Conservation (phyloP, 2,113 vertebrate genomes). For the Martes martes region DNA sequence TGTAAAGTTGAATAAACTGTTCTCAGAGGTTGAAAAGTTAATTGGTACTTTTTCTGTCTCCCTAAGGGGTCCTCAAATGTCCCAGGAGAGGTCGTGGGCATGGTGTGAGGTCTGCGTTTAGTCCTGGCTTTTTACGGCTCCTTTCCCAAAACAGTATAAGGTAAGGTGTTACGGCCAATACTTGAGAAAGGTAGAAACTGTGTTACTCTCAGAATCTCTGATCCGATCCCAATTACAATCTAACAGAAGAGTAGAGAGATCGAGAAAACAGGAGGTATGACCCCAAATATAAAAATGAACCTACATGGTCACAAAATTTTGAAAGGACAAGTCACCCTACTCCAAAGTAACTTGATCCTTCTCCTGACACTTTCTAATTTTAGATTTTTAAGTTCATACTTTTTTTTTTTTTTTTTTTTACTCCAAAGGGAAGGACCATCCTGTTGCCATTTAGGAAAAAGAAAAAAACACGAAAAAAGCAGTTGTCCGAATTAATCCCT, state of each 20-base stretch:
- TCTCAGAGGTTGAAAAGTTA: not conserved
- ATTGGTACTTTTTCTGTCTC: not conserved
- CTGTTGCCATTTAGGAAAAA: not conserved
- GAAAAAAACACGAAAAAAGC: not conserved
- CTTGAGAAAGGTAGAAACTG: not conserved
- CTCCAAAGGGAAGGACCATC: slow-evolving; percentile 47
- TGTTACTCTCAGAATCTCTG: not conserved
- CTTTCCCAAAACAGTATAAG: not conserved
- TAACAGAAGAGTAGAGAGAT: not conserved
- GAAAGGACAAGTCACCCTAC: not conserved
- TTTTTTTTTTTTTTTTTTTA: slow-evolving; percentile 41
- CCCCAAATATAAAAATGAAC: not conserved
- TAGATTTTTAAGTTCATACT: not conserved
- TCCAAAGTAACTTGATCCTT: not conserved
- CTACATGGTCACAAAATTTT: not conserved
- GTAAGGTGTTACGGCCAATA: not conserved
- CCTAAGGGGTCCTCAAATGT: not conserved
- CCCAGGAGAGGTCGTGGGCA: not conserved
- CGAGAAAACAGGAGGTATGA: not conserved
- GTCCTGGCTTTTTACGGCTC: not conserved
- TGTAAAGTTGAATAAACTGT: not conserved
- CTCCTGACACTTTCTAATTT: not conserved
- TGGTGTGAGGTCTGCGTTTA: not conserved
- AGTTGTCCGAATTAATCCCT: not conserved
- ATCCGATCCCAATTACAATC: not conserved